Evolutionary conservation across 1,140 invertebrate species (phyloP), one percentile per base, ranked within the genome.

Genomic region (Oryctes rhinoceros): DNA sequence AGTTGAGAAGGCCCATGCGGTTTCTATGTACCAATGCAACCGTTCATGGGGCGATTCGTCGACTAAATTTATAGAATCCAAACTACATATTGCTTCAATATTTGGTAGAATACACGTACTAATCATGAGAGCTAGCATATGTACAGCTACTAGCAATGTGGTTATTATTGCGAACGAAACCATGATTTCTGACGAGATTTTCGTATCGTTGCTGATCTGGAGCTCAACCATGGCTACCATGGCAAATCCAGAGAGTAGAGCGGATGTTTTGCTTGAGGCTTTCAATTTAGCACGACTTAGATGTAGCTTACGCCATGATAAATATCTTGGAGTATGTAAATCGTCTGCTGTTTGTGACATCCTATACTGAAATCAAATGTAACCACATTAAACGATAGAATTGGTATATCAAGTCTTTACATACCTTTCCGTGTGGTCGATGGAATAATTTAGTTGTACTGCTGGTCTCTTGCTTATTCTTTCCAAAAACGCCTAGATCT

Each of bases 111-210:
- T 99, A 88, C 98, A 99, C 0, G 98, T 99, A 81, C 97, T 98
- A 85, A 99, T 99, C 98, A 99, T 99, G 3, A 99, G 89, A 0
- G 98, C 98, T 75, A 99, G 88, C 93, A 99, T 96, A 87, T 99
- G 98, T 2, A 99, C 97, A 0, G 97, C 96, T 0, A 99, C 98
- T 4, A 99, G 90, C 0, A 99, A 88, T 0, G 97, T 99, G 5
- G 98, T 99, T 84, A 97, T 98, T 0, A 99, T 92, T 24, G 96
- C 96, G 87, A 99, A 99, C 0, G 96, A 93, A 18, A 99, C 94
- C 18, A 99, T 89, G 90, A 99, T 94, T 24, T 91, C 91, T 1
- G 91, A 87, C 0, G 97, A 96, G 77, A 87, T 84, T 48, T 84
- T 83, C n/a, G 84, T 81, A 20, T 62, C 59, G n/a, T 83, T 84